Evolutionary conservation across 2,797 vertebrate genomes (phyloP).

Genomic region (Sebastes itinus): DNA sequence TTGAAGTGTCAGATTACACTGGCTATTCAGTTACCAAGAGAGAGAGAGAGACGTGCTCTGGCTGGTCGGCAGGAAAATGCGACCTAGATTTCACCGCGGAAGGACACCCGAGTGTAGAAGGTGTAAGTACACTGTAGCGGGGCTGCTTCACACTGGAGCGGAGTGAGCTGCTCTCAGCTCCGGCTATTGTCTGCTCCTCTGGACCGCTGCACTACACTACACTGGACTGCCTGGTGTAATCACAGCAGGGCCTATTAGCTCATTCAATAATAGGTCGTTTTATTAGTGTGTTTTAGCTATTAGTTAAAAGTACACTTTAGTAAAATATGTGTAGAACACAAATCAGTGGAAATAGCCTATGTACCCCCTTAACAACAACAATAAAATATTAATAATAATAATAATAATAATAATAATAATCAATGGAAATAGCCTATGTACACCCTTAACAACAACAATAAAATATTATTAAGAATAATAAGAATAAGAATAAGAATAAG

Average conservation of each 20-base stretch:
- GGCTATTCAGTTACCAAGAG: slow-evolving; percentile 96
- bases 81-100: slow-evolving; percentile 81
- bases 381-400: too few relatives aligned
- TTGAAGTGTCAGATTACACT: slow-evolving; percentile 99
- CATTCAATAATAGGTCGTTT: background rate
- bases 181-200: slow-evolving; percentile 41
- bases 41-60: slow-evolving; percentile 87
- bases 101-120: slow-evolving; percentile 27
- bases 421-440: too few relatives aligned
- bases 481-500: too few relatives aligned
- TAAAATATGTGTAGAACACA: background rate
- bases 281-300: background rate
- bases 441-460: too few relatives aligned
- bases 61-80: slow-evolving; percentile 87
- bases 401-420: too few relatives aligned
- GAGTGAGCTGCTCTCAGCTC: slow-evolving; percentile 38
- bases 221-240: background rate
- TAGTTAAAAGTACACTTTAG: background rate
- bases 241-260: background rate
- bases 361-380: too few relatives aligned
- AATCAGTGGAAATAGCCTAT: background rate
- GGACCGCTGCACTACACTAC: background rate
- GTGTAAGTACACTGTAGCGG: slow-evolving; percentile 30
- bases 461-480: too few relatives aligned
- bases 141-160: slow-evolving; percentile 48